Conservation (phyloP, 2,113 vertebrate genomes). For the Sprattus sprattus region DNA sequence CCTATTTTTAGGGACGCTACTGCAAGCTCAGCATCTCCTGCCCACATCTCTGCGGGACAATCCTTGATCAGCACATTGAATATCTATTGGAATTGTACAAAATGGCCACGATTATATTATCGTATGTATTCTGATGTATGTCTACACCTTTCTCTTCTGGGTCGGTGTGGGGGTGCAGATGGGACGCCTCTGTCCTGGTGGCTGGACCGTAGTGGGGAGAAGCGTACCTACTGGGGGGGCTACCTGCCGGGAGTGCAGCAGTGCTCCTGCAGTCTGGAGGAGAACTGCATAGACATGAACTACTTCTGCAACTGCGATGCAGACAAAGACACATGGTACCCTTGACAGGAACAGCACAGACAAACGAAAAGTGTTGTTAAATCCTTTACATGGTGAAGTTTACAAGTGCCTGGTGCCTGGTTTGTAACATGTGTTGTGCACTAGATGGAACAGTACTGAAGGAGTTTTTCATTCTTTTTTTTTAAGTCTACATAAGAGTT, state of each 20-base stretch:
- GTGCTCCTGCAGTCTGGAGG: constrained; percentile 83
- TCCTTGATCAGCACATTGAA: neutral
- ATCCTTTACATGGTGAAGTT: too few relatives aligned
- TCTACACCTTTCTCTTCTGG: neutral
- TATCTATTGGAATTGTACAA: neutral
- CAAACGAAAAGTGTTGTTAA: too few relatives aligned
- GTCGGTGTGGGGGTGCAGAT: constrained; percentile 61
- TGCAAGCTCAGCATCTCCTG: neutral
- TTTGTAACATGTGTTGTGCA: neutral
- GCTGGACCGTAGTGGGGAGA: constrained; percentile 78
- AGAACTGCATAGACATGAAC: constrained; percentile 80
- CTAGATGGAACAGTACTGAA: neutral
- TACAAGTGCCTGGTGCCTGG: too few relatives aligned
- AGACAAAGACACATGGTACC: constrained; percentile 82
- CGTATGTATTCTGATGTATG: neutral
- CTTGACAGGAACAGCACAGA: neutral
- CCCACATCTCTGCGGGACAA: neutral
- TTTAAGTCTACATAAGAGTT: neutral
- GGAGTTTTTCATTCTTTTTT: too few relatives aligned
- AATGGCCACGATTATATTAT: neutral
- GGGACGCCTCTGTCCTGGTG: constrained; percentile 83
- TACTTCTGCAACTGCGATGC: constrained; percentile 88
- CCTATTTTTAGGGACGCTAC: neutral
- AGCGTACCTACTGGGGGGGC: constrained; percentile 83
- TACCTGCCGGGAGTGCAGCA: constrained; percentile 79